A percentile compares a stretch with the other conserved stretches of the same genome.
Conservation (phyloP, 2,113 vertebrate species). For the Oreochromis aureus region DNA sequence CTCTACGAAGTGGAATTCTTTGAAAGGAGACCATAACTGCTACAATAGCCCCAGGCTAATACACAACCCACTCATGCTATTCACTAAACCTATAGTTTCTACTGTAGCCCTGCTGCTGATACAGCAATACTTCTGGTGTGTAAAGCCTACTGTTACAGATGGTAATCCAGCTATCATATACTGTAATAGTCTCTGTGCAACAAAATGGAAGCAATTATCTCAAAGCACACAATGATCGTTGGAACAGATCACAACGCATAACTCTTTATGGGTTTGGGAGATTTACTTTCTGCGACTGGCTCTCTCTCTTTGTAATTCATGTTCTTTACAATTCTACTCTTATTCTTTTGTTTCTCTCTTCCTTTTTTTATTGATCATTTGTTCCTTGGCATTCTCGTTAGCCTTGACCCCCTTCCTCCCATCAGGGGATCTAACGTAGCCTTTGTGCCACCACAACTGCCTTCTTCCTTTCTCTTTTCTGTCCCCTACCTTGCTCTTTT, state of each 20-base stretch:
- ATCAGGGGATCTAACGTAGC: background rate
- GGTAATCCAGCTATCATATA: constrained; percentile 60
- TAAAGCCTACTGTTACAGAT: constrained; percentile 52
- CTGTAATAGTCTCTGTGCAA: constrained; percentile 61
- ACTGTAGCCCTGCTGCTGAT: constrained; percentile 36
- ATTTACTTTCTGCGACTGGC: constrained; percentile 38
- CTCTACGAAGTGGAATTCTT: background rate
- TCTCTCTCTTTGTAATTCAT: constrained; percentile 15
- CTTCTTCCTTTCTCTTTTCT: background rate
- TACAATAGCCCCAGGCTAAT: constrained; percentile 10
- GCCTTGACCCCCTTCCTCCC: background rate
- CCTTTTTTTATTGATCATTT: constrained; percentile 13
- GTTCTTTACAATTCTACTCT: constrained; percentile 21
- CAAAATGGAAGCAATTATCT: constrained; percentile 69
- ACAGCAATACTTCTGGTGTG: constrained; percentile 34
- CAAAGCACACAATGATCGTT: constrained; percentile 59
- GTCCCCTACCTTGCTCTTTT: background rate
- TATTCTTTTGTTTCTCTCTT: constrained; percentile 13
- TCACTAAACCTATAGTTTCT: constrained; percentile 36
- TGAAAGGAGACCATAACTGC: constrained; percentile 7
- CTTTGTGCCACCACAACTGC: background rate
- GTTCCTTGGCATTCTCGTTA: background rate
- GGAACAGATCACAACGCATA: constrained; percentile 62
- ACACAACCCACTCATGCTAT: background rate
- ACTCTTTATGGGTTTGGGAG: constrained; percentile 60